phyloP scores from a whole-genome alignment of 2,797 vertebrate species.

The Hybognathus amarus region DNA sequence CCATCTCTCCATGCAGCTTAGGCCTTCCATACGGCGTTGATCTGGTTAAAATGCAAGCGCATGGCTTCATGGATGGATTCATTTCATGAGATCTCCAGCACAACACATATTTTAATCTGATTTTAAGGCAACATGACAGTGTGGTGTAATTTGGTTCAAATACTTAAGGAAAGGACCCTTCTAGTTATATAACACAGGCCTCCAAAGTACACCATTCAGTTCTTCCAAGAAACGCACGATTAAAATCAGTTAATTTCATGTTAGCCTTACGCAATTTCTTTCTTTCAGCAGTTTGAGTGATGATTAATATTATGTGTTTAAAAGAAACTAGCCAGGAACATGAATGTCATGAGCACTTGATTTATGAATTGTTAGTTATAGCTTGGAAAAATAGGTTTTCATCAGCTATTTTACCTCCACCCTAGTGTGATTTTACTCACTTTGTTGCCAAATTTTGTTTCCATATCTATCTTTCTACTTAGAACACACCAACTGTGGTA shows the following conservation, averaged over 20 bases:
- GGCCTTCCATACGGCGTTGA: conserved; percentile 41
- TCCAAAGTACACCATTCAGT: conserved; percentile 15
- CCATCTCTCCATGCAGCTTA: conserved; percentile 14
- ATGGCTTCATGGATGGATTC: conserved; percentile 54
- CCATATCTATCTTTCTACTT: not conserved
- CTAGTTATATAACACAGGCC: conserved; percentile 22
- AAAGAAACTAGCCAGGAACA: conserved; percentile 2
- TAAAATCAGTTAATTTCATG: conserved; percentile 17
- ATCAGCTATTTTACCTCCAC: not conserved
- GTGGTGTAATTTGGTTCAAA: conserved; percentile 64
- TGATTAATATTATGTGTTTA: not conserved
- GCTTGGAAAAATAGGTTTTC: not conserved
- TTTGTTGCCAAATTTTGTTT: not conserved
- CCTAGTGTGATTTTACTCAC: not conserved
- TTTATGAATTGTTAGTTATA: not conserved
- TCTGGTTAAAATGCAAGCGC: conserved; percentile 30
- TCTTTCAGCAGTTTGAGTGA: conserved; percentile 5
- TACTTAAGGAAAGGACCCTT: conserved; percentile 26
- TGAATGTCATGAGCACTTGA: not conserved
- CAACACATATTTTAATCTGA: conserved; percentile 32
- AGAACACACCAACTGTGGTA: not conserved
- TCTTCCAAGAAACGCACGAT: conserved; percentile 18
- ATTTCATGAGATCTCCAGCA: conserved; percentile 44
- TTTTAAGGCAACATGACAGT: conserved; percentile 44
- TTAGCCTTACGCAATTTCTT: not conserved